These are phyloP conservation scores for Eupristina koningsbergeri DNA, from an alignment of 1,140 invertebrate species.

Conservation along the genomic window DNA sequence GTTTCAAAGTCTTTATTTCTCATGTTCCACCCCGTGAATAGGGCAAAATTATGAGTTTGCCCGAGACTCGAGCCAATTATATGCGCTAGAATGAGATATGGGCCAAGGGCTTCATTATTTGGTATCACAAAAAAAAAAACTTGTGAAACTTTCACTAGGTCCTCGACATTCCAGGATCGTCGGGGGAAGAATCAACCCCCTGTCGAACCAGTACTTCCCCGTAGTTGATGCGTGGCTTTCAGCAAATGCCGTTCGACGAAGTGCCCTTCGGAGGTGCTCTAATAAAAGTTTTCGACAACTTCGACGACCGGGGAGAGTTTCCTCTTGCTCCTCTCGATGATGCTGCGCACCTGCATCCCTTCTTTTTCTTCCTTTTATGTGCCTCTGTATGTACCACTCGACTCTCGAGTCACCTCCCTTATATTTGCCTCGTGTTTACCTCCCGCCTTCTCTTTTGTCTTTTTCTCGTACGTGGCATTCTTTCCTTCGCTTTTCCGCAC, in stretches of 20 bases:
- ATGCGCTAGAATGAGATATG: neutral
- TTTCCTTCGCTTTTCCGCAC: neutral
- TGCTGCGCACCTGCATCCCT: neutral
- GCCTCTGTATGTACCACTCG: too few relatives aligned
- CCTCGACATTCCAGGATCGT: too few relatives aligned
- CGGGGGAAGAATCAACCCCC: too few relatives aligned
- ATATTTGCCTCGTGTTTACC: constrained; percentile 6
- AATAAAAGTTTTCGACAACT: constrained; percentile 15
- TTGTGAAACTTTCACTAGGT: neutral
- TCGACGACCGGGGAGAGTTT: too few relatives aligned
- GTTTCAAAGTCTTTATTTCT: neutral
- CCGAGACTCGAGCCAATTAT: neutral
- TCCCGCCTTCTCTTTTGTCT: neutral
- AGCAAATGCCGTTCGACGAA: neutral
- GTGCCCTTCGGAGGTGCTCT: neutral
- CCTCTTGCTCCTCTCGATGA: neutral
- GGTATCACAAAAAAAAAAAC: neutral
- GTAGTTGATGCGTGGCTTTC: neutral
- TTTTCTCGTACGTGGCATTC: neutral
- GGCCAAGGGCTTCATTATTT: neutral
- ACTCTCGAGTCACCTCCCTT: neutral
- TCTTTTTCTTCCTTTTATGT: neutral
- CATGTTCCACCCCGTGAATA: neutral
- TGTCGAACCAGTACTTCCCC: too few relatives aligned
- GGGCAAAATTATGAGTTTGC: neutral